These are phyloP conservation scores for Colius striatus DNA, from an alignment of 2,113 vertebrate genomes.

Conservation along the genomic window DNA sequence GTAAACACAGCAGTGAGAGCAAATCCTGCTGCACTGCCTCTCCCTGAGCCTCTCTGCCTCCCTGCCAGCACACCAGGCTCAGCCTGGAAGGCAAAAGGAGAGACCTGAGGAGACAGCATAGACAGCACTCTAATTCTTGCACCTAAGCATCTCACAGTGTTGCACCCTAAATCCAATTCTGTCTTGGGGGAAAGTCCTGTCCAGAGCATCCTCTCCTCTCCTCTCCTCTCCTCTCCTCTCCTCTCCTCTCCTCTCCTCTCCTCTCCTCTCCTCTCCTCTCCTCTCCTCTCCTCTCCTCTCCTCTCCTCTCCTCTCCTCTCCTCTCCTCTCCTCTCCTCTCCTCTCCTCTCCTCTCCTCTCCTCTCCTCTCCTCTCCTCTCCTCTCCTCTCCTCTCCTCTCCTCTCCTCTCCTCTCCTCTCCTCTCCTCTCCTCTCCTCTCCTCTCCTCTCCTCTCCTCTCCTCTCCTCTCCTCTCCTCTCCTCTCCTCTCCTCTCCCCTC, in stretches of 20 bases:
- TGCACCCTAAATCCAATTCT: neutral
- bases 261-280: no score
- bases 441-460: neutral
- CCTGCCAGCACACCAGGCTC: neutral
- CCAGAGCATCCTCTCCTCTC: neutral
- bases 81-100: neutral
- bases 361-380: neutral
- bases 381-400: no score
- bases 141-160: neutral
- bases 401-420: no score
- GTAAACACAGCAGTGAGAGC: rapidly evolving
- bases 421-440: neutral
- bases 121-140: neutral
- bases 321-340: no score
- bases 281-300: neutral
- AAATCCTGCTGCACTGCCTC: neutral
- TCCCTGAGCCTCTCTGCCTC: neutral
- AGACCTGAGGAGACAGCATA: neutral
- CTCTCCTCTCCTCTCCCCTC: no score
- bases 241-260: no score
- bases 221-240: neutral
- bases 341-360: no score
- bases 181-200: neutral
- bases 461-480: no score
- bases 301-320: neutral